Base-by-base conservation (phyloP, 2,797 vertebrate genomes). In the Distichodus sexfasciatus region DNA sequence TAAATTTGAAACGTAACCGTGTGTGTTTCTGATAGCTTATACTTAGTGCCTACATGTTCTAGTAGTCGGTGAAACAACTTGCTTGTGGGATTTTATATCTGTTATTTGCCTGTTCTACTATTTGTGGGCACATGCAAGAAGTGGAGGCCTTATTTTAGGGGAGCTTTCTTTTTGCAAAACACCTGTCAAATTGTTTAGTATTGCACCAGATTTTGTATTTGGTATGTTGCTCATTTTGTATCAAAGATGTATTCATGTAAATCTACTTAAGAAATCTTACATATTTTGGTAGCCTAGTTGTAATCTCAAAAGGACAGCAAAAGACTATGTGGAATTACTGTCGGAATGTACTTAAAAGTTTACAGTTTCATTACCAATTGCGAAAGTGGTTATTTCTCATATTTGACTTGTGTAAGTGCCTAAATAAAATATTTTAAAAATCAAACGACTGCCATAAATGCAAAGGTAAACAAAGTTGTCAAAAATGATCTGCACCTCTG, bases 361-460 rank as follows among this genome's bases (percentile, higher is more conserved):
- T 57, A 61, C 76, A 82, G 69, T 64, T n/a, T 66, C 38, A 86
- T 79, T 78, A 77, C 83, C 85, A 82, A 89, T 89, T 88, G 86
- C 85, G 78, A 86, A 80, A 80, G 78, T 87, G 54, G 84, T 82
- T 74, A 72, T 84, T 83, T 82, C 85, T 82, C 80, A 87, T 80
- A 84, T 85, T 84, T 86, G 77, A 84, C 76, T 88, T 88, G 79
- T 91, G 90, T 82, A 93, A 92, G 91, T 93, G 91, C 91, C 91
- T 93, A 82, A 89, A 90, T 91, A 91, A 91, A 91, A 72, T 14
- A 84, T 77, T 71, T 48, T 69, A 70, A 1, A 15, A 48, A 47
- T 0, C 0, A 26, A 17, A 9, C 6, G 11, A 7, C 11, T 38
- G 10, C 6, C 41, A 28, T 31, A 50, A 54, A 53, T 26, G 17